phyloP scores from a whole-genome alignment of 2,797 vertebrate genomes.

The Premnoplex brunnescens region DNA sequence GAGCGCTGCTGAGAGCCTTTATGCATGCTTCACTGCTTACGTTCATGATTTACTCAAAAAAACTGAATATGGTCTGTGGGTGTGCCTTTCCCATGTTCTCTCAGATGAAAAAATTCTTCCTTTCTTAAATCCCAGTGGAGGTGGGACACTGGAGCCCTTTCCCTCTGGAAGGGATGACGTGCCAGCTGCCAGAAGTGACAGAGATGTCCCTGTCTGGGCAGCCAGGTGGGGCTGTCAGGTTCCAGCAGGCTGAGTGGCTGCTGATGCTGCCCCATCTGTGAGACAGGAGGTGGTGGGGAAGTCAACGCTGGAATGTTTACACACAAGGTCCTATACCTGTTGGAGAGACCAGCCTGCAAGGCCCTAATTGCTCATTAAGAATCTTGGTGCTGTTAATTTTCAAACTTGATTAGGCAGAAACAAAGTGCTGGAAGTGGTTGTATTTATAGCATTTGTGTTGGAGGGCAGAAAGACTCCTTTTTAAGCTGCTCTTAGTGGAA shows the following conservation, averaged over 20 bases:
- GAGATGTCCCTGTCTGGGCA: neutral
- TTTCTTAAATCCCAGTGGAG: neutral
- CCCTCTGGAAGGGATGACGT: neutral
- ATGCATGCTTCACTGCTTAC: neutral
- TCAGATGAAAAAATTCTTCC: neutral
- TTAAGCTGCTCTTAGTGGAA: neutral
- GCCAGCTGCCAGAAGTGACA: neutral
- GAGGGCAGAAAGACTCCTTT: neutral
- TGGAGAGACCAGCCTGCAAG: neutral
- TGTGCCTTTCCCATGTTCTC: fast-evolving
- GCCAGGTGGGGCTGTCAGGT: neutral
- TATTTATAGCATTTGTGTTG: neutral
- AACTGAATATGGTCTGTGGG: neutral
- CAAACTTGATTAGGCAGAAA: neutral
- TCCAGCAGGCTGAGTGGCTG: neutral
- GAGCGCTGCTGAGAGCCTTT: neutral
- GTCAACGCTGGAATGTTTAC: neutral
- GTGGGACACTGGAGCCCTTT: neutral
- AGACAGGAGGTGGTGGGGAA: neutral
- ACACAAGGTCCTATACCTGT: neutral
- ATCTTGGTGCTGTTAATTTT: constrained; percentile 1
- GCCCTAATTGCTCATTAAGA: neutral
- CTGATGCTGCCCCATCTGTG: fast-evolving
- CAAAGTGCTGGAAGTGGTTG: neutral
- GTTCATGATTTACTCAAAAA: neutral